Evolutionary conservation across 2,113 vertebrate genomes (phyloP).

Genomic region (Platysteira castanea): DNA sequence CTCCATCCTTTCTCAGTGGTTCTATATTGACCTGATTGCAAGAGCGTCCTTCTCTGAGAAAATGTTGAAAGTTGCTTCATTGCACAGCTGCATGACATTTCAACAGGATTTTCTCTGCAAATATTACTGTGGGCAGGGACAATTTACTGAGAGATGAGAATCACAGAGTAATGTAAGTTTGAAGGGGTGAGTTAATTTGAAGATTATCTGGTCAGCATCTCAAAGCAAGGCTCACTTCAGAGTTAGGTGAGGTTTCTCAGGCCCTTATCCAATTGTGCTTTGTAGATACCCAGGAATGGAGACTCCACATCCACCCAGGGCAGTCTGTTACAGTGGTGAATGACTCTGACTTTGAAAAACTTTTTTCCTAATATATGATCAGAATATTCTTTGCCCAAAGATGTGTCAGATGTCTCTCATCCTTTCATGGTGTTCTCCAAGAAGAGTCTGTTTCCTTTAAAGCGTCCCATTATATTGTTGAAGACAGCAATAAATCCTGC

Average conservation of each 20-base stretch:
- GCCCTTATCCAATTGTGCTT: neutral
- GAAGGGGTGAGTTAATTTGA: neutral
- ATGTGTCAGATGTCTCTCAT: neutral
- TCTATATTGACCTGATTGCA: neutral
- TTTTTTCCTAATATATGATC: neutral
- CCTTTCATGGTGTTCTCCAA: neutral
- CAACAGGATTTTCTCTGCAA: neutral
- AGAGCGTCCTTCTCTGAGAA: neutral
- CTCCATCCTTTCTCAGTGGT: neutral
- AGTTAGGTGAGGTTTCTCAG: neutral
- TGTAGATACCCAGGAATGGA: neutral
- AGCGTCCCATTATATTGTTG: neutral
- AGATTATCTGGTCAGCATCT: neutral
- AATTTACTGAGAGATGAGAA: neutral
- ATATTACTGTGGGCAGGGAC: neutral
- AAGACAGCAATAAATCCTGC: neutral
- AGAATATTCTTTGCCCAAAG: neutral
- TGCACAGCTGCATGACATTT: neutral
- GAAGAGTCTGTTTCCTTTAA: neutral
- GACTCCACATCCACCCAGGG: neutral
- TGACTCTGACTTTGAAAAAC: neutral
- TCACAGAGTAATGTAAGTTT: neutral
- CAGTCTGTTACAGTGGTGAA: neutral
- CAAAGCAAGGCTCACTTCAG: neutral
- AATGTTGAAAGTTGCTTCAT: neutral